Evolutionary conservation across 2,113 vertebrate species (phyloP).

Genomic region (Galeopterus variegatus): DNA sequence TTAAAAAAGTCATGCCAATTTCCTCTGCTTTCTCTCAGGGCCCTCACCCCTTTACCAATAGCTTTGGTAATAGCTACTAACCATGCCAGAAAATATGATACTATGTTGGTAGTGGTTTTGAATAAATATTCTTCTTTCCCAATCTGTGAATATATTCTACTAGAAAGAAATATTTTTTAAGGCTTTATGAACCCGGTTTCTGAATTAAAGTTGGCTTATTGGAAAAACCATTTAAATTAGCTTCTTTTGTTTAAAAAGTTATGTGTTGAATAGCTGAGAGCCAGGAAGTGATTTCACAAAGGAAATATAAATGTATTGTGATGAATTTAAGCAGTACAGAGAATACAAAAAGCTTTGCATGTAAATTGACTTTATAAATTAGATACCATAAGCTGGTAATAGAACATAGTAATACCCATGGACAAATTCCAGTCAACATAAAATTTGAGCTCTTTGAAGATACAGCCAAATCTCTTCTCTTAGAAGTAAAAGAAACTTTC

Average conservation of each 20-base stretch:
- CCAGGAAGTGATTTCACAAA: conserved; percentile 76
- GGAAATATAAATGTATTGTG: conserved; percentile 74
- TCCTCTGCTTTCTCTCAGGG: neutral
- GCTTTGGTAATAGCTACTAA: neutral
- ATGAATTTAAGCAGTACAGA: conserved; percentile 78
- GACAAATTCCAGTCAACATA: conserved; percentile 79
- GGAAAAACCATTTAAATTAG: conserved; percentile 76
- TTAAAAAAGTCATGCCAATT: neutral
- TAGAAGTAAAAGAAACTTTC: conserved; percentile 85
- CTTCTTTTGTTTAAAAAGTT: conserved; percentile 82
- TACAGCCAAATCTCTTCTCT: conserved; percentile 81
- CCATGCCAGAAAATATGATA: conserved; percentile 19
- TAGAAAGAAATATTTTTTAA: conserved; percentile 48
- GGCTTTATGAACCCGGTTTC: conserved; percentile 46
- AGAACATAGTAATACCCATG: conserved; percentile 68
- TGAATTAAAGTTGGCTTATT: conserved; percentile 72
- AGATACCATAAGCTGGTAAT: conserved; percentile 67
- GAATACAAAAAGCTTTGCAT: conserved; percentile 77
- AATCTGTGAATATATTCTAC: neutral
- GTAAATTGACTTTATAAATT: conserved; percentile 81
- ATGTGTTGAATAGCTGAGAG: conserved; percentile 66
- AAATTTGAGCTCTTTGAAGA: conserved; percentile 86
- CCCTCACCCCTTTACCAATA: neutral
- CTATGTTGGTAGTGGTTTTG: neutral
- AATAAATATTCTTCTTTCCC: conserved; percentile 58